A percentile compares a stretch with the other conserved stretches of the same genome.
phyloP scores from a whole-genome alignment of 2,888 invertebrate species.

The Fragum fragum region DNA sequence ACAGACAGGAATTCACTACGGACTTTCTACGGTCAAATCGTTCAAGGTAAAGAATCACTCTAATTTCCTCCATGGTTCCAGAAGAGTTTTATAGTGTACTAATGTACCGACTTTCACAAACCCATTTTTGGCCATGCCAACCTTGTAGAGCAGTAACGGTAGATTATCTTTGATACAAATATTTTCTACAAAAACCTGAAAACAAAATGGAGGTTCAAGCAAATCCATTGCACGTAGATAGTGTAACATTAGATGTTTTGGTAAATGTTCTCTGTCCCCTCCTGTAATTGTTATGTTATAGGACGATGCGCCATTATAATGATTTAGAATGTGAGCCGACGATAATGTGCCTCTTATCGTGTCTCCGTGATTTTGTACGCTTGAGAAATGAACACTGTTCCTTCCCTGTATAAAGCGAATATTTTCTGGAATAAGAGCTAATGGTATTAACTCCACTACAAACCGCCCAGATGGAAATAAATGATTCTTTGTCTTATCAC shows the following conservation, averaged over 20 bases:
- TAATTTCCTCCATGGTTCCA: not conserved
- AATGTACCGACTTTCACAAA: not conserved
- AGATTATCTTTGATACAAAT: not conserved
- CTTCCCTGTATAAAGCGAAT: not conserved
- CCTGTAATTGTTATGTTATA: slow-evolving; percentile 3
- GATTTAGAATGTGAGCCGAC: slow-evolving; percentile 3
- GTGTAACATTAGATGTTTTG: not conserved
- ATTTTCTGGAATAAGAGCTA: slow-evolving; percentile 3
- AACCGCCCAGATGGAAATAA: slow-evolving; percentile 1
- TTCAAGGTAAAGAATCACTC: too few relatives aligned
- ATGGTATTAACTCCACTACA: not conserved
- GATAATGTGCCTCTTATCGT: not conserved
- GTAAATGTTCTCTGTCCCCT: not conserved
- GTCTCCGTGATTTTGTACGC: not conserved
- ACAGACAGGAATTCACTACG: too few relatives aligned
- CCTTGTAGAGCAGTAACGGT: not conserved
- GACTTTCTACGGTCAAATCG: too few relatives aligned
- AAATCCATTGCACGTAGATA: not conserved
- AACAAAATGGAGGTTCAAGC: not conserved
- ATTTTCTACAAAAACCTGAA: not conserved
- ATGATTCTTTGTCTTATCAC: not conserved
- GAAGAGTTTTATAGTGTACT: not conserved
- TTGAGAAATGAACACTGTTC: not conserved
- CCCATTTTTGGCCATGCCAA: not conserved
- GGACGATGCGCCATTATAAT: not conserved